Evolutionary conservation across 2,888 invertebrate species (phyloP).

Genomic region (Nomada fucata): DNA sequence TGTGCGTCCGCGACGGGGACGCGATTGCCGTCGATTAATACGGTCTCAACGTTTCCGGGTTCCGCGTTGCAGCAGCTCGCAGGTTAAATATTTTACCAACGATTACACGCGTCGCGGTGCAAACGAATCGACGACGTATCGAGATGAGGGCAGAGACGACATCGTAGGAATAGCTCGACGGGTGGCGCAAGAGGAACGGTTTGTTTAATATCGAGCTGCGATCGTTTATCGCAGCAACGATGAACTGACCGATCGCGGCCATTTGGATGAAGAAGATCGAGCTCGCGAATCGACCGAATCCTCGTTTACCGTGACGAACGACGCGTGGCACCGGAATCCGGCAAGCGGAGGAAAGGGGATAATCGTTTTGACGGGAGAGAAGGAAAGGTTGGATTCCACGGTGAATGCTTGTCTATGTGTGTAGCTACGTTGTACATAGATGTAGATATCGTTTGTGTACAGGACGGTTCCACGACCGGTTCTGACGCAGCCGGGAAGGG

Average conservation of each 20-base stretch:
- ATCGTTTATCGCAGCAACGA: constrained; percentile 75
- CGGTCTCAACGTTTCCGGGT: too few relatives aligned
- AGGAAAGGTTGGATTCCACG: too few relatives aligned
- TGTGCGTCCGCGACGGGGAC: neutral
- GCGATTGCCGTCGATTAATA: too few relatives aligned
- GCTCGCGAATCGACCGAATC: constrained; percentile 66
- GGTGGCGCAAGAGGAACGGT: constrained; percentile 63
- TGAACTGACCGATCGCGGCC: constrained; percentile 69
- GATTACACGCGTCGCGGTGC: neutral
- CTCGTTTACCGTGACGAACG: constrained; percentile 18
- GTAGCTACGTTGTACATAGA: too few relatives aligned
- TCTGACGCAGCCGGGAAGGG: too few relatives aligned
- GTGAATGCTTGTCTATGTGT: too few relatives aligned
- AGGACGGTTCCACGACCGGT: too few relatives aligned
- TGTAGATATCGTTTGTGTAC: too few relatives aligned
- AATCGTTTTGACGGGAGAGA: too few relatives aligned
- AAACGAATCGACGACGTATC: neutral
- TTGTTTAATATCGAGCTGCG: constrained; percentile 63
- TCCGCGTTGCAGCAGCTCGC: too few relatives aligned
- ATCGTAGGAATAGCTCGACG: constrained; percentile 8
- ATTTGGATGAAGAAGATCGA: constrained; percentile 66
- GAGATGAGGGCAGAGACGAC: neutral
- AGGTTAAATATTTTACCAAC: neutral
- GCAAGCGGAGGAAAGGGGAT: too few relatives aligned
- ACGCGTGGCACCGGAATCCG: neutral